Evolutionary conservation across 1,140 invertebrate genomes (phyloP).

Genomic region (Diachasmimorpha longicaudata): DNA sequence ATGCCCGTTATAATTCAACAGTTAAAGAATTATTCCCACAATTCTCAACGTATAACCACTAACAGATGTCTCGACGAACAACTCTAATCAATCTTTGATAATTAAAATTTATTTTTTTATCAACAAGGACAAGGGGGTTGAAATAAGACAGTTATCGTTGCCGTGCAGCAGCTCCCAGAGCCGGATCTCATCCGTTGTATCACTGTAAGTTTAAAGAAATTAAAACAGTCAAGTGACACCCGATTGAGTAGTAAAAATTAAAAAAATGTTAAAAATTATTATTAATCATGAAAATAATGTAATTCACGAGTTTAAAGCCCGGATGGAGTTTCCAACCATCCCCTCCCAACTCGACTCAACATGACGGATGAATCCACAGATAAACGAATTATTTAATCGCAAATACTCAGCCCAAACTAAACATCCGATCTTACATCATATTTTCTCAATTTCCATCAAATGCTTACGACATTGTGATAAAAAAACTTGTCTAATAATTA

Average conservation of each 20-base stretch:
- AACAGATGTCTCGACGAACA: not conserved
- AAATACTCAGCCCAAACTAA: too few species aligned
- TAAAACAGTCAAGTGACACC: constrained; percentile 57
- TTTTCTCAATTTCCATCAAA: too few species aligned
- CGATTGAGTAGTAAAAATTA: not conserved
- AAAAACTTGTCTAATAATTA: too few species aligned
- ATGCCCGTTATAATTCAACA: not conserved
- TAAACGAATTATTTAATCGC: too few species aligned
- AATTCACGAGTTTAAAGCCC: too few species aligned
- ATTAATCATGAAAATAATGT: not conserved
- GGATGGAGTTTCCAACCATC: too few species aligned
- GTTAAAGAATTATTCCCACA: not conserved
- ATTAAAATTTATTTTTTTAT: constrained; percentile 27
- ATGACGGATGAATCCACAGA: too few species aligned
- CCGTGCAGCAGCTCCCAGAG: constrained; percentile 53
- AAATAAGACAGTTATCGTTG: constrained; percentile 49
- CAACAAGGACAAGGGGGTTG: constrained; percentile 29
- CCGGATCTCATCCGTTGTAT: constrained; percentile 50
- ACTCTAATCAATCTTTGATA: not conserved
- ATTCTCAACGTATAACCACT: not conserved
- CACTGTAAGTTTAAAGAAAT: constrained; percentile 64
- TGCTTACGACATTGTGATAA: too few species aligned
- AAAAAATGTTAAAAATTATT: constrained; percentile 10
- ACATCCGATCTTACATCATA: too few species aligned
- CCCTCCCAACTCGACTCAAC: too few species aligned